Base-by-base conservation (phyloP, 2,113 vertebrate species). In the Bos indicus region DNA sequence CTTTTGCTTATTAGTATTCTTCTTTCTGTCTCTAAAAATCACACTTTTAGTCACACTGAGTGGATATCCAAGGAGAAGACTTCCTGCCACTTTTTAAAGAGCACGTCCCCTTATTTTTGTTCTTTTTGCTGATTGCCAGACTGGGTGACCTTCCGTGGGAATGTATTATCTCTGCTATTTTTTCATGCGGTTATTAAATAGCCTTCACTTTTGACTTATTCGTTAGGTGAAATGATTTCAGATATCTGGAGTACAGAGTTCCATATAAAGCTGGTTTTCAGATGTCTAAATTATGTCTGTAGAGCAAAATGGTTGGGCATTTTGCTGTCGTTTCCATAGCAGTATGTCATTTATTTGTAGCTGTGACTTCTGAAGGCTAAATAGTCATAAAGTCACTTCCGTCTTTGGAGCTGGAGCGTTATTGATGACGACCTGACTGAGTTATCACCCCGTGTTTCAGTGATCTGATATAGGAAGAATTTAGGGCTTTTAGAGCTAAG, bases 251-350 rank as follows among this genome's bases (percentile, higher is more conserved):
- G 83, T 52, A 98, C 83, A 95, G 93, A 95, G 78, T 74, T 84
- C 54, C 46, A 60, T 15, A 51, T 82, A 94, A 95, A 96, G 93
- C 84, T 98, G n/a, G 59, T 97, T 97, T 97, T 98, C 82, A 89
- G 84, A 94, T 98, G 87, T 96, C 95, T 98, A 67, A 92, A 97
- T 96, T 95, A 92, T 71, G 33, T 97, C 91, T 95, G 77, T 48
- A 54, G 94, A 96, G 91, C 78, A 88, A 93, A 97, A 94, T 95
- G 90, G 56, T 92, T 97, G 84, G 48, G 74, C 84, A 52, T 97
- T 93, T 97, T 97, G 95, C 96, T 96, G 15, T 91, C 1, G 89
- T 98, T 97, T 97, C 96, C 91, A 94, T 98, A 88, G 98, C 54
- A 80, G 94, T 92, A 26, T 51, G n/a, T 90, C 97, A 92, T 97